Evolutionary conservation across 1,140 invertebrate species (phyloP).

Genomic region (Periplaneta americana): DNA sequence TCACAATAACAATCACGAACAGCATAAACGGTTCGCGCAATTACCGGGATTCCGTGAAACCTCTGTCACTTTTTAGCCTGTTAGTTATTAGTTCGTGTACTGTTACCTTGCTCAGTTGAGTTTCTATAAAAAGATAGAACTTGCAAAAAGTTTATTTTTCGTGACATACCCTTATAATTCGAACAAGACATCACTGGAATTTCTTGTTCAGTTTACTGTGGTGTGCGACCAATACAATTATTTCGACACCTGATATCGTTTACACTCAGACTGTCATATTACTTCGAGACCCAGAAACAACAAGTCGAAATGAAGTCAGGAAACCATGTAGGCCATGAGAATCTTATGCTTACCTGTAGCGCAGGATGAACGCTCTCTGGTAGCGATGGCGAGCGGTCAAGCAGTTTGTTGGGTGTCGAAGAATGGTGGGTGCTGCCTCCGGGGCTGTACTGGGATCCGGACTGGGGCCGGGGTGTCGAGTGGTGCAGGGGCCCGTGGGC

Average conservation of each 20-base stretch:
- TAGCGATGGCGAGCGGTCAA: not conserved
- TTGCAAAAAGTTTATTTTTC: too few relatives aligned
- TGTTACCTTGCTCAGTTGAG: too few relatives aligned
- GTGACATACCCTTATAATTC: too few relatives aligned
- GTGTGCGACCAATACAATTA: not conserved
- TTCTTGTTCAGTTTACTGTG: too few relatives aligned
- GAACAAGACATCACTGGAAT: too few relatives aligned
- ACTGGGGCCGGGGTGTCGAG: not conserved
- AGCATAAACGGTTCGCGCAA: too few relatives aligned
- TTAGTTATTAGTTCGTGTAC: too few relatives aligned
- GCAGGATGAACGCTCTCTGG: constrained; percentile 10
- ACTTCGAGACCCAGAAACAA: not conserved
- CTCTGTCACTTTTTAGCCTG: too few relatives aligned
- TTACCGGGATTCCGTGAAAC: too few relatives aligned
- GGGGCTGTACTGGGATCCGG: not conserved
- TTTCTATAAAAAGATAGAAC: too few relatives aligned
- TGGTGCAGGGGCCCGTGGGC: not conserved
- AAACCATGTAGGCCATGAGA: not conserved
- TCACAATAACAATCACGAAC: too few relatives aligned
- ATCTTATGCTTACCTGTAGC: not conserved
- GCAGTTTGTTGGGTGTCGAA: not conserved
- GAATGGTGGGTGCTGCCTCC: not conserved
- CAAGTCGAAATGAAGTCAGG: not conserved
- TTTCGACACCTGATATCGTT: not conserved
- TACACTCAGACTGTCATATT: too few relatives aligned